Base-by-base conservation (phyloP, 2,797 vertebrate genomes). In the Sebastes trivittatus region DNA sequence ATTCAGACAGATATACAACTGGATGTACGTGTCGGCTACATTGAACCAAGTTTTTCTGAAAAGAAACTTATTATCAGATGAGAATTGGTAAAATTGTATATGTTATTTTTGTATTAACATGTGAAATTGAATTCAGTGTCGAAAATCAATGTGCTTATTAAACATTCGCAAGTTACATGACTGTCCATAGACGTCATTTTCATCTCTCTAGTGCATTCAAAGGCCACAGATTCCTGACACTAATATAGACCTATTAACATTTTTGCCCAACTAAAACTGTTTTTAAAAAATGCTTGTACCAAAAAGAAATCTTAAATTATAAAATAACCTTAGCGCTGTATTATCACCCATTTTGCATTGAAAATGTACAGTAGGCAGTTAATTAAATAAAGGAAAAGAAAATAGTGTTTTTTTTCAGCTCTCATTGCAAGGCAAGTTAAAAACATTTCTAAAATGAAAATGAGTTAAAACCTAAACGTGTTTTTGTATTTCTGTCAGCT, bases 321-420 rank as follows among this genome's bases (percentile, higher is more conserved):
- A 72, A 11, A 8, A 64, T 8, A 46, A 4, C 23, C 23, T 27
- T 23, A 62, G 32, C 13, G n/a, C 34, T 61, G 42, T 46, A 20
- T 29, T 42, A 32, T 71, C 14, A 46, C 20, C 16, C 6, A 18
- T 72, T 64, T 58, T 72, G 56, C 30, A 25, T 22, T 64, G 27
- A 72, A 72, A 79, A 79, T 59, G n/a, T 59, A 75, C 62, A 85
- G 6, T 23, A 68, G 38, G 36, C 14, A 69, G 23, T 36, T 66
- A 23, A 60, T 64, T 27, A 66, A 76, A 66, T 46, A 63, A 80
- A 69, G 23, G 6, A 46, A 60, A 74, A 16, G 18, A 67, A 60
- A 42, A 32, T 6, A 38, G 66, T 13, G 36, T 20, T 27, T 14
- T 55, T 61, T 80, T 71, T 49, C 23, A 71, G 22, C 20, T 77